phyloP scores from a whole-genome alignment of 2,888 invertebrate species.

The Cheilosia grossa region DNA sequence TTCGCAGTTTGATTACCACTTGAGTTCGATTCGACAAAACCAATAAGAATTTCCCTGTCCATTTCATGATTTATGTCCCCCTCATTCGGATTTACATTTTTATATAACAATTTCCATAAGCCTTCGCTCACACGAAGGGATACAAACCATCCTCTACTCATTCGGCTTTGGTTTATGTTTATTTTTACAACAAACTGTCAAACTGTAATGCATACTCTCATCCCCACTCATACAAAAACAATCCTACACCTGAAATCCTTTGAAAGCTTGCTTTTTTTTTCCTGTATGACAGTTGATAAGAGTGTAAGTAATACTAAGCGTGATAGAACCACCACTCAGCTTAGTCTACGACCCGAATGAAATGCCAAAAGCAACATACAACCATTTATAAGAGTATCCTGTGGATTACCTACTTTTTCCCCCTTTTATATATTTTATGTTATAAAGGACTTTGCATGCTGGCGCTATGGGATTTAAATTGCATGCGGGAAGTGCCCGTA shows the following conservation, averaged over 20 bases:
- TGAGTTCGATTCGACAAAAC: too few species aligned
- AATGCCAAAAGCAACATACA: constrained; percentile 10
- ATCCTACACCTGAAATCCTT: constrained; percentile 31
- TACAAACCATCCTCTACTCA: not conserved
- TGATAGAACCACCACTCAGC: constrained; percentile 20
- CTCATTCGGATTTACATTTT: not conserved
- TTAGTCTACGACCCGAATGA: constrained; percentile 47
- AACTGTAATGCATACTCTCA: not conserved
- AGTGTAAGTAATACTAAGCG: constrained; percentile 52
- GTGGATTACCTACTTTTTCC: constrained; percentile 12
- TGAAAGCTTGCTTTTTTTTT: constrained; percentile 27
- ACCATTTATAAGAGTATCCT: constrained; percentile 17
- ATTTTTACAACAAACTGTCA: constrained; percentile 5
- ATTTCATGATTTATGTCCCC: too few species aligned
- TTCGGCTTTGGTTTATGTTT: constrained; percentile 27
- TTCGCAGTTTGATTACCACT: too few species aligned
- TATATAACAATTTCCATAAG: constrained; percentile 4
- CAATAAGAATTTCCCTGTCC: too few species aligned
- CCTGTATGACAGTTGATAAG: constrained; percentile 58
- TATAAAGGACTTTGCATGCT: constrained; percentile 54
- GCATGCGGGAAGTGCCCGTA: constrained; percentile 42
- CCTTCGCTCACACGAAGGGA: not conserved
- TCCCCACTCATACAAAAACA: not conserved
- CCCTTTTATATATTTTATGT: constrained; percentile 9
- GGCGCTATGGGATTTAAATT: constrained; percentile 60